Percentiles rank a stretch among this genome's conserved stretches.
These are phyloP conservation scores for Nasonia giraulti DNA, from an alignment of 1,140 invertebrate species.

Conservation along the genomic window DNA sequence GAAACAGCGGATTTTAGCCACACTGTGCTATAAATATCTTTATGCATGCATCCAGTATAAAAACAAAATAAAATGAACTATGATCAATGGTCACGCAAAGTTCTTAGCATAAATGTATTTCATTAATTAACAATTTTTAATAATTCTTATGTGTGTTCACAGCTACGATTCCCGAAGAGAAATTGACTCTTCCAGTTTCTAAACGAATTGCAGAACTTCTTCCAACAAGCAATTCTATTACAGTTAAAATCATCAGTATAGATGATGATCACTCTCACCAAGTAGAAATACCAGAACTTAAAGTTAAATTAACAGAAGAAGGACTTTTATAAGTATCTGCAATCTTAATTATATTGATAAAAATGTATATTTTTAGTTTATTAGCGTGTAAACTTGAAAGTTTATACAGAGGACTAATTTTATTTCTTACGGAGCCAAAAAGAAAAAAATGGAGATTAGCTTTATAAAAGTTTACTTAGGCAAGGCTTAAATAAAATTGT, in stretches of 20 bases:
- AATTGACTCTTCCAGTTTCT: constrained; percentile 45
- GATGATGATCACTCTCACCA: constrained; percentile 37
- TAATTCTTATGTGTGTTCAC: constrained; percentile 37
- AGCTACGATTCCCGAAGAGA: constrained; percentile 59
- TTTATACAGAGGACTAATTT: neutral
- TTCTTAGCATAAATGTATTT: too few species aligned
- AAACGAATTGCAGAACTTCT: constrained; percentile 53
- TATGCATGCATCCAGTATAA: too few species aligned
- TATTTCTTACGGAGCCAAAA: neutral
- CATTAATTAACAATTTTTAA: neutral
- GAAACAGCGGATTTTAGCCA: too few species aligned
- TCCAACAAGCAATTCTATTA: neutral
- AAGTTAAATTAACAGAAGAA: constrained; percentile 52
- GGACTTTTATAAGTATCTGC: constrained; percentile 50
- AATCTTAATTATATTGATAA: neutral
- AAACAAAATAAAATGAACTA: too few species aligned
- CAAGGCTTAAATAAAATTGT: neutral
- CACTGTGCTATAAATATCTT: too few species aligned
- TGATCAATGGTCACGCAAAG: too few species aligned
- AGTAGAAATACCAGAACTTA: constrained; percentile 60
- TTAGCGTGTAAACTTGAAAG: neutral
- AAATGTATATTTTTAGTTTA: constrained; percentile 32
- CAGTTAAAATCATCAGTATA: constrained; percentile 58
- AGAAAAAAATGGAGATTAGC: neutral
- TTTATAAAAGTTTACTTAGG: neutral